A percentile compares a stretch with the other conserved stretches of the same genome.
These are phyloP conservation scores for Pomatorhinus ruficollis DNA, from an alignment of 2,113 vertebrate species.

Conservation along the genomic window DNA sequence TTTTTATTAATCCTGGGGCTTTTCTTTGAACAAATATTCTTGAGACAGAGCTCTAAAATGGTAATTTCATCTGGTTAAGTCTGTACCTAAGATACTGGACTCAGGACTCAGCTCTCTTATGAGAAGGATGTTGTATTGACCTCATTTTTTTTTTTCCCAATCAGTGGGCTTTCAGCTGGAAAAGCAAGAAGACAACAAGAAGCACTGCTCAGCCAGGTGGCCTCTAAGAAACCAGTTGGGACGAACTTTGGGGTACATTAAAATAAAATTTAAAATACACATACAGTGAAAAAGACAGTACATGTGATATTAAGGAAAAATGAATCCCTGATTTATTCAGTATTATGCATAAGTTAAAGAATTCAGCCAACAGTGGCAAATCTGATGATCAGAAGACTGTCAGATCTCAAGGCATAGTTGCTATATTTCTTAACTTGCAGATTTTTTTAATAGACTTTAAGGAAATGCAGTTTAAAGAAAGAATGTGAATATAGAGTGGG, in stretches of 20 bases:
- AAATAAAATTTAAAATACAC: not conserved
- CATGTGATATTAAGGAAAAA: not conserved
- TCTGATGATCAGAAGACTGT: not conserved
- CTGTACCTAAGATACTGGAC: not conserved
- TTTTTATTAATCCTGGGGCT: not conserved
- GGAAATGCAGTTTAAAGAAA: slow-evolving; percentile 1
- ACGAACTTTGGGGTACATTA: not conserved
- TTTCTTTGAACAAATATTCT: not conserved
- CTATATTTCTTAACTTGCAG: not conserved
- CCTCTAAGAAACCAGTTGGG: not conserved
- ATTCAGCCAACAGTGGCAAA: not conserved
- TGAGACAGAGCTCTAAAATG: not conserved
- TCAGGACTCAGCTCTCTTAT: not conserved
- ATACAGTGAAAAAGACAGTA: not conserved
- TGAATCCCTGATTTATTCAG: not conserved
- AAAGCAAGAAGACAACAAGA: not conserved
- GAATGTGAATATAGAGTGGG: not conserved
- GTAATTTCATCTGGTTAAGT: not conserved
- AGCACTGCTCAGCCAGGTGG: not conserved
- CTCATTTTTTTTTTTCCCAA: not conserved
- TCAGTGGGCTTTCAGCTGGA: not conserved
- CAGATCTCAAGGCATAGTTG: not conserved
- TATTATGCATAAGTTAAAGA: not conserved
- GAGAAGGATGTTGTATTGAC: not conserved
- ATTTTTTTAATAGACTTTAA: not conserved